Evolutionary conservation across 2,888 invertebrate genomes (phyloP), one percentile per base, ranked within the genome.

Genomic region (Eristalis tenax): DNA sequence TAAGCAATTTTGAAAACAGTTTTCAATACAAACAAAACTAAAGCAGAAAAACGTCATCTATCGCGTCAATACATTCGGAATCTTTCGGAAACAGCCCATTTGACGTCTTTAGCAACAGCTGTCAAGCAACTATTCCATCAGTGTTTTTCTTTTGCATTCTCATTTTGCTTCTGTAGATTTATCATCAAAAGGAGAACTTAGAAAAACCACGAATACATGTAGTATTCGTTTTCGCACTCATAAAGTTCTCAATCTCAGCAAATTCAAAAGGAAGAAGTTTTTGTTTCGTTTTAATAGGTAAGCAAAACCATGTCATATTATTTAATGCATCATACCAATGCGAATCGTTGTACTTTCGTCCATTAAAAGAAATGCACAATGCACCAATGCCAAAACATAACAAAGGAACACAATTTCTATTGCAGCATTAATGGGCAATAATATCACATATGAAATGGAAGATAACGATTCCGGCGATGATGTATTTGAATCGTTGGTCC

Each of bases 391-490:
- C 74, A 75, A 86, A 78, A 83, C 86, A 86, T 86, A 86, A 86
- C 86, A 82, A 86, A 86, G 86, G 86, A 86, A 86, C 86, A 74
- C 70, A 86, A 86, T 86, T 86, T 82, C 83, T 86, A 86, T 86
- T 86, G 86, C 86, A 86, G 86, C 78, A 63, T 83, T 78, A 84
- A 90, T 90, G 90, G 90, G 90, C 77, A 90, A 90, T 89, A 89
- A 79, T 82, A 83, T 89, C 13, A 66, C 89, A 40, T 89, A 90
- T 76, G 90, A 89, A 73, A 78, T 89, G 78, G 89, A 82, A n/a
- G 89, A 89, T 40, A 88, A 83, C 71, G 89, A 89, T 35, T 80
- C 85, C 23, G 80, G 38, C 68, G 89, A 89, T 69, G 89, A 89
- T 26, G 68, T 89, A 38, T 84, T 87, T 83, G 79, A 89, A 38